Base-by-base conservation (phyloP, 2,113 vertebrate species). In the Pimephales promelas region DNA sequence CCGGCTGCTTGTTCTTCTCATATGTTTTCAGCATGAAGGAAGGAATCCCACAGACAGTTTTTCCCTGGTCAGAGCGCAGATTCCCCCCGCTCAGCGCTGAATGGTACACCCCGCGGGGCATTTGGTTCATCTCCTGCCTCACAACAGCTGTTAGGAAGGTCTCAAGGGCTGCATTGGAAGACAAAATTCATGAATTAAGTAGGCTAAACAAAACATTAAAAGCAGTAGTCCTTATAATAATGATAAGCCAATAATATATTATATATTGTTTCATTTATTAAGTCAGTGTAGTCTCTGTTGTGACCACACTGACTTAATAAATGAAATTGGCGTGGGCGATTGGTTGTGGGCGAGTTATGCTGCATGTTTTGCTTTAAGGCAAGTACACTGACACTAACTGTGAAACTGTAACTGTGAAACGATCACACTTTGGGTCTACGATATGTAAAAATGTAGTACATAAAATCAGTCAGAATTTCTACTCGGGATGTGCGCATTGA, bases 1-100 rank as follows among this genome's bases (percentile, higher is more conserved):
- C 98, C 4, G 98, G 98, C 86, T 99, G 98, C 72, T 95, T 97
- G 89, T 98, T 99, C 82, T 95, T 98, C 90, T 99, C 97, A 20
- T 99, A 98, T 81, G 94, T 96, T 90, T 96, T 98, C 79, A 98
- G 90, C 90, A 98, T 94, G 83, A 99, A 99, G 2, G 90, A 93
- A 1, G 97, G 97, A 85, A 99, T 92, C 52, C 96, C 94, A 52
- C 97, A 94, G 71, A 97, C 83, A 0, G 96, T 95, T 87, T 98
- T 99, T 0, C 97, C 97, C 80, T 95, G 96, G 88, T 97, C 96
- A 2, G 95, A 93, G 3, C 92, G 93, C 20, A 92, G 80, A 36
- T 49, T 31, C 0, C 86, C 95, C 49, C 94, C 95, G 83, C 93
- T 95, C 87, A 98, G 90, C 1, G 97, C 96, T 26, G 95, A 95